These are phyloP conservation scores for Papilio polyxenes DNA, from an alignment of 1,140 invertebrate genomes.

Conservation along the genomic window DNA sequence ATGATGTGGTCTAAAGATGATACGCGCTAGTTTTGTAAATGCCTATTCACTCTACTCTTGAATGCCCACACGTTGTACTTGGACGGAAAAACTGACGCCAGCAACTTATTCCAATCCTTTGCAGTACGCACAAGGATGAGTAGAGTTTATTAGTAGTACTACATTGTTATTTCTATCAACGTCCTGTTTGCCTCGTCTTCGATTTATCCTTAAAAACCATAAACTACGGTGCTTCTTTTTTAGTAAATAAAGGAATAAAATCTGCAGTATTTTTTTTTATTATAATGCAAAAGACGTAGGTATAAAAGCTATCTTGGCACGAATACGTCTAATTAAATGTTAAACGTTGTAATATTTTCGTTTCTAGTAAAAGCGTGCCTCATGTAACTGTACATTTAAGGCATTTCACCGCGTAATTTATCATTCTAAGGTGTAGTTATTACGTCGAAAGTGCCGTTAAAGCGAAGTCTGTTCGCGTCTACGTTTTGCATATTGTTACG, in stretches of 20 bases:
- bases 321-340: constrained; percentile 19
- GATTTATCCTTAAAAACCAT: not conserved
- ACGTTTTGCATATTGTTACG: constrained; percentile 56
- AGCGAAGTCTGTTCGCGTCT: constrained; percentile 38
- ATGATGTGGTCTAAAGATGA: too few relatives aligned
- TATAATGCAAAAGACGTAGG: not conserved
- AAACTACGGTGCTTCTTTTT: not conserved
- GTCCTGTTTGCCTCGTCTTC: not conserved
- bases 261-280: not conserved
- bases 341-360: constrained; percentile 5
- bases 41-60: too few relatives aligned
- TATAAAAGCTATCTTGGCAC: not conserved
- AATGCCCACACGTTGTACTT: too few relatives aligned
- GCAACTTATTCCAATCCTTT: too few relatives aligned
- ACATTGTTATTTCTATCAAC: not conserved
- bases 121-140: not conserved
- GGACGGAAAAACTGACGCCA: too few relatives aligned
- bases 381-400: constrained; percentile 13
- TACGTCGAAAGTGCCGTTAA: constrained; percentile 37
- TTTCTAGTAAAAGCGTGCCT: constrained; percentile 5
- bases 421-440: constrained; percentile 29
- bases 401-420: constrained; percentile 22
- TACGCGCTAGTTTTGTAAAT: too few relatives aligned
- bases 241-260: not conserved
- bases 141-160: not conserved